Base-by-base conservation (phyloP, 2,888 invertebrate species). In the Fragum fragum region DNA sequence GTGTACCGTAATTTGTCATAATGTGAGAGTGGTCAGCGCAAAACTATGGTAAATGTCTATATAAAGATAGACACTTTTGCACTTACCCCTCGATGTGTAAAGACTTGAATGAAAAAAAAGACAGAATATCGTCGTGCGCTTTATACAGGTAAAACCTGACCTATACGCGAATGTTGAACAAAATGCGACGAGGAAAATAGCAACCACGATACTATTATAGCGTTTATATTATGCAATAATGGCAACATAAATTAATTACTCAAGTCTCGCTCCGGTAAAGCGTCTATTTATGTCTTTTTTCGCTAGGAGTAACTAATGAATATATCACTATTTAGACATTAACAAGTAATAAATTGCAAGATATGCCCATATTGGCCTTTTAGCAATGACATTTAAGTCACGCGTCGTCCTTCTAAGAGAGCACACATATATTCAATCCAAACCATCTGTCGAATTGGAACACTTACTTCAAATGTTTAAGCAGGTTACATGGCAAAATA, bases 351-450 rank as follows among this genome's bases (percentile, higher is more conserved):
- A 79, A 81, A 85, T 81, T 85, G 79, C 85, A 85, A 76, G 39
- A 75, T 74, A 28, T 77, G 78, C 79, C 79, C 81, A 66, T 79
- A 39, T n/a, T 81, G 81, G 85, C 85, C 85, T 81, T 73, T 32
- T 42, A 70, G 23, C 23, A n/a, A 57, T 85, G 85, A 81, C 81
- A 68, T 72, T 57, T 72, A 16, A 76, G 79, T 85, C 85, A 85
- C 85, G 84, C 29, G 18, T 18, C n/a, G 61, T 29, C 61, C 2
- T 61, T 32, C 61, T 29, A 23, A 14, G 26, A 28, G 26, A 57
- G 28, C 57, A 28, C 6, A 57, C 57, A 57, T 57, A 6, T 57
- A 7, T 23, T 57, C 23, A 28, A 23, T 3, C 23, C 14, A 47
- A 18, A 47, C 5, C 47, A 47, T 47, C 47, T 47, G 47, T 47